Evolutionary conservation across 2,797 vertebrate genomes (phyloP), one percentile per base, ranked within the genome.

Genomic region (Acanthiza pusilla): DNA sequence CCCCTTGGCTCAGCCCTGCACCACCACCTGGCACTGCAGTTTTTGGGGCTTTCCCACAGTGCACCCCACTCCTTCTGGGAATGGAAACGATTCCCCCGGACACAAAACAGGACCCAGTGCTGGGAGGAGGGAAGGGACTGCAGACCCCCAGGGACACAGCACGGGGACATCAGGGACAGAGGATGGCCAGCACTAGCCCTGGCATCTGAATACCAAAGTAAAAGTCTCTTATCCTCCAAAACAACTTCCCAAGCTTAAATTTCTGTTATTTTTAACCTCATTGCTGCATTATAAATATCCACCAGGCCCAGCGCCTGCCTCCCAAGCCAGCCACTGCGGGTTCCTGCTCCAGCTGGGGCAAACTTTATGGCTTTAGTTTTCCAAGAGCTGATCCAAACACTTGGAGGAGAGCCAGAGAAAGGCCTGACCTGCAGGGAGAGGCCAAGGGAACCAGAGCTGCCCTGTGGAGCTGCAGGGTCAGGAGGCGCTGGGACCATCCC

Each of bases 331-430:
- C 32, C 19, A 0, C 85, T 76, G 66, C 0, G 27, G 45, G 77
- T 34, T 89, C 11, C 5, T 67, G 48, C 74, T 96, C 57, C 92
- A 92, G 71, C 92, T 88, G 36, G 67, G 88, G 84, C 77, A 88
- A 93, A 70, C 79, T 85, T 62, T 36, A 78, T 25, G 67, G 91
- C 76, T 94, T 80, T 88, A n/a, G 70, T 95, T 92, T 94, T 95
- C 85, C 9, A 15, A 91, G 85, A 88, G 94, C 57, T 12, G 16
- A 88, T 76, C 38, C 17, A 5, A 90, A 81, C 42, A 38, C 58
- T 86, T 91, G 90, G 86, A 94, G 48, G 40, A 45, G 45, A 84
- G 88, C 94, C 91, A 96, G 93, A 96, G 92, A 96, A 95, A 88
- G 30, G 78, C 25, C 81, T 95, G 89, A 93, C 87, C 91, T 12